Percentiles rank a stretch among this genome's conserved stretches.
phyloP scores from a whole-genome alignment of 2,113 vertebrate genomes.

The Ornithorhynchus anatinus region DNA sequence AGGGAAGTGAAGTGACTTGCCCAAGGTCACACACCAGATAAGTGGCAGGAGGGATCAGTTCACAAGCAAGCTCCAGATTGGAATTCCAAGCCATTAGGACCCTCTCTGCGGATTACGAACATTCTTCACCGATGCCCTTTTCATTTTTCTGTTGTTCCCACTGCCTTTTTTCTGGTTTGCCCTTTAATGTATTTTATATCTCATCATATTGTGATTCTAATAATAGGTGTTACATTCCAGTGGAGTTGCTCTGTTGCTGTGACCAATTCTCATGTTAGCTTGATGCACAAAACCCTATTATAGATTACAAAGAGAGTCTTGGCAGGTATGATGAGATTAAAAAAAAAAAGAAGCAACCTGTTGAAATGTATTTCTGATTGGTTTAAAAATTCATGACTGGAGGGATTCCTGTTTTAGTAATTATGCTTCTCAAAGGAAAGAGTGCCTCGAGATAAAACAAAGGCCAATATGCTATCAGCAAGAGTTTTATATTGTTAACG shows the following conservation, averaged over 20 bases:
- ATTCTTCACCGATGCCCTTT: not conserved
- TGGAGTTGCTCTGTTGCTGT: constrained; percentile 13
- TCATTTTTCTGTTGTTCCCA: constrained; percentile 22
- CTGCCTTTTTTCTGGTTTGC: constrained; percentile 30
- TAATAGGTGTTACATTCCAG: constrained; percentile 25
- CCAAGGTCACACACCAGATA: not conserved
- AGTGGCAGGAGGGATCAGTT: not conserved
- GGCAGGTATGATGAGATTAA: constrained; percentile 39
- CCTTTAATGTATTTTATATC: not conserved
- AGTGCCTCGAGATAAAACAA: constrained; percentile 47
- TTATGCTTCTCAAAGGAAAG: constrained; percentile 57
- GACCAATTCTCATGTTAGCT: constrained; percentile 43
- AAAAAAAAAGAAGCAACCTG: not conserved
- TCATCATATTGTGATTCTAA: constrained; percentile 2
- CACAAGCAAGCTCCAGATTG: constrained; percentile 18
- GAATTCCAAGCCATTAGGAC: constrained; percentile 10
- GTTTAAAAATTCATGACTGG: constrained; percentile 47
- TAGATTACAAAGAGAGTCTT: constrained; percentile 38
- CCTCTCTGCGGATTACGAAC: not conserved
- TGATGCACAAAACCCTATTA: constrained; percentile 56
- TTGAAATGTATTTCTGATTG: constrained; percentile 31
- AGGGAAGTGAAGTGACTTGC: not conserved
- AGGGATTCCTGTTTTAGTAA: constrained; percentile 41
- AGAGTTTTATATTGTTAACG: constrained; percentile 53
- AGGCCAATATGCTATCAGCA: constrained; percentile 51